Evolutionary conservation across 2,888 invertebrate species (phyloP), one percentile per base, ranked within the genome.

Genomic region (Calliphora vomitoria): DNA sequence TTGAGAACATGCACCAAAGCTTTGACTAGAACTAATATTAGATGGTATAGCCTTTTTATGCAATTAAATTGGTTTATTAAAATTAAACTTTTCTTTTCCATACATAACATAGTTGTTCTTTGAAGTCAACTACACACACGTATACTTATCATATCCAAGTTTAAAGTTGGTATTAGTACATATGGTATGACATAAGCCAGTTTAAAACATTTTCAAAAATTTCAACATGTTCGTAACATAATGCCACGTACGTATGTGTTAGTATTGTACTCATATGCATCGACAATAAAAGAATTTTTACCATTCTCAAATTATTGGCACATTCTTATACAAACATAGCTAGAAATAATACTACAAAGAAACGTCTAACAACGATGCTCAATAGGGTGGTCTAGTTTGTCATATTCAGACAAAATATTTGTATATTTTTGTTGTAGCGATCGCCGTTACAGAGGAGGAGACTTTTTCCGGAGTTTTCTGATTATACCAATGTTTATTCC

Each of bases 251-350:
- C 15, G n/a, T 50, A 15, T 50, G 50, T 15, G 15, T 50, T 15
- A 6, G n/a, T 13, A n/a, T 50, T 50, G 0, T n/a, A n/a, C n/a
- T 50, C 15, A 13, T 31, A 31, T 60, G 31, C 60, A 60, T 15
- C 60, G 25, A 60, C 25, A 60, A 31, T 60, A 31, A 60, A 60
- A 25, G 60, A 31, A 31, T 31, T 60, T 58, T 60, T 31, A 44
- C 44, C 25, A 6, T 60, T 60, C 13, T 5, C 15, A 60, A 60
- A 60, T 31, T 60, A 60, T 60, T 60, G 31, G 25, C 60, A 60
- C 15, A 31, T 15, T 13, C 31, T n/a, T 15, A 4, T 47, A 6
- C 47, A 47, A 15, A 47, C 15, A 47, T 1, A 13, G 15, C 47
- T 44, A 44, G 44, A 47, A 47, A 15, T 47, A 47, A 47, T 15